Evolutionary conservation across 2,888 invertebrate species (phyloP).

Genomic region (Cerceris rybyensis): DNA sequence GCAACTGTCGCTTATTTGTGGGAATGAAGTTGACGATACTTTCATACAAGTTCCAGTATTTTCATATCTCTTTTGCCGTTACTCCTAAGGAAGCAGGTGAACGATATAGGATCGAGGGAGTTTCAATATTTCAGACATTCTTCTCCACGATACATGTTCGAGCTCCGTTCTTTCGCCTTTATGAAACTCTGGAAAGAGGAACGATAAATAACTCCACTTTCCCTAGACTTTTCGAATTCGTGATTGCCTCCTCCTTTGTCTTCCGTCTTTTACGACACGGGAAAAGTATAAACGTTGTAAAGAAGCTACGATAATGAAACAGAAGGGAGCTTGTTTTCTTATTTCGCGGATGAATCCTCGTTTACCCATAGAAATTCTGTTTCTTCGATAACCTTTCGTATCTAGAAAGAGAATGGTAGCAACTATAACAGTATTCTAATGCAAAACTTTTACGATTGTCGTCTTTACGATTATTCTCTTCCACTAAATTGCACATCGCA

Average conservation of each 20-base stretch:
- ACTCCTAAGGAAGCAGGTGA: constrained; percentile 40
- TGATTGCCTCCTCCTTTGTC: constrained; percentile 32
- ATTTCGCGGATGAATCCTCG: not conserved
- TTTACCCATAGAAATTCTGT: too few relatives aligned
- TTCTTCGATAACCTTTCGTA: too few relatives aligned
- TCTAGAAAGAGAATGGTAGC: too few relatives aligned
- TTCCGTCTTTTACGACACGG: constrained; percentile 37
- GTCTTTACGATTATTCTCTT: too few relatives aligned
- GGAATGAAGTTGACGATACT: constrained; percentile 42
- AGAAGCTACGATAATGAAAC: constrained; percentile 40
- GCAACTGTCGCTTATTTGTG: constrained; percentile 10
- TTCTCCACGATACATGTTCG: constrained; percentile 40
- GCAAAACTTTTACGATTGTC: too few relatives aligned
- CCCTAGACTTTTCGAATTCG: constrained; percentile 38
- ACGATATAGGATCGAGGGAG: constrained; percentile 45
- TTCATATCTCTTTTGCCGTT: constrained; percentile 30
- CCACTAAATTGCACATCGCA: too few relatives aligned
- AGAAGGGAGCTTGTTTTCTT: not conserved
- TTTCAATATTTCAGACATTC: constrained; percentile 63
- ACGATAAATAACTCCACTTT: constrained; percentile 62
- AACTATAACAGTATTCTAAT: too few relatives aligned
- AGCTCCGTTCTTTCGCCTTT: constrained; percentile 42
- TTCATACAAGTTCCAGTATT: constrained; percentile 40
- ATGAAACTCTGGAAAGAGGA: constrained; percentile 43
- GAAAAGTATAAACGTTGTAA: constrained; percentile 51